A percentile compares a stretch with the other conserved stretches of the same genome.
Evolutionary conservation across 2,888 invertebrate species (phyloP).

Genomic region (Gymnocheta viridis): DNA sequence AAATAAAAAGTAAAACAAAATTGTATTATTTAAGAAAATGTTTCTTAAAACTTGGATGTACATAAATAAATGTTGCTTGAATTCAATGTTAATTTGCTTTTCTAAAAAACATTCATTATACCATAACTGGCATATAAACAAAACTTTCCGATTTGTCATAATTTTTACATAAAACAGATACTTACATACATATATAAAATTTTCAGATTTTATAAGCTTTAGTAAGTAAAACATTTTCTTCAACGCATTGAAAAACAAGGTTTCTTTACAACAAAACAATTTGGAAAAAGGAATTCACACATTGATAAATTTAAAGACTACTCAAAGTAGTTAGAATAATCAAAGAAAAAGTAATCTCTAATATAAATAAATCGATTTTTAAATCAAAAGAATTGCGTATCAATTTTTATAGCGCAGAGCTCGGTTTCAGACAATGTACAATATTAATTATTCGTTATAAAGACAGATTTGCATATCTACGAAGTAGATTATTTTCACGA

Average conservation of each 20-base stretch:
- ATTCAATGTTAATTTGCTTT: conserved; percentile 51
- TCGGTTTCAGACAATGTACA: too few species aligned
- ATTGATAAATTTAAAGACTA: neutral
- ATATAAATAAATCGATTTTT: too few species aligned
- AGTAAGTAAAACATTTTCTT: conserved; percentile 55
- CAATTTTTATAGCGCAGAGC: too few species aligned
- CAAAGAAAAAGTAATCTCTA: too few species aligned
- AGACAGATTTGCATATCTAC: too few species aligned
- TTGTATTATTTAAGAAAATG: neutral
- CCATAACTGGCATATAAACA: neutral
- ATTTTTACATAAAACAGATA: neutral
- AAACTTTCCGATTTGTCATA: neutral
- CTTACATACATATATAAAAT: conserved; percentile 3
- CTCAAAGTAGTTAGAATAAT: too few species aligned
- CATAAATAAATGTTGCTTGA: conserved; percentile 7
- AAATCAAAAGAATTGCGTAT: neutral
- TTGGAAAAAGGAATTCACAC: neutral
- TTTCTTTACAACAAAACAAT: neutral
- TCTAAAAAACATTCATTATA: conserved; percentile 29
- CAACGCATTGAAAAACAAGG: neutral
- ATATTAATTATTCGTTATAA: too few species aligned
- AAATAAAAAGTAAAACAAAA: neutral
- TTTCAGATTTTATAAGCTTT: conserved; percentile 51
- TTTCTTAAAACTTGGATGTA: neutral
- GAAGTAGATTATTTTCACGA: too few species aligned